phyloP scores from a whole-genome alignment of 1,140 invertebrate species.

The Wasmannia auropunctata region DNA sequence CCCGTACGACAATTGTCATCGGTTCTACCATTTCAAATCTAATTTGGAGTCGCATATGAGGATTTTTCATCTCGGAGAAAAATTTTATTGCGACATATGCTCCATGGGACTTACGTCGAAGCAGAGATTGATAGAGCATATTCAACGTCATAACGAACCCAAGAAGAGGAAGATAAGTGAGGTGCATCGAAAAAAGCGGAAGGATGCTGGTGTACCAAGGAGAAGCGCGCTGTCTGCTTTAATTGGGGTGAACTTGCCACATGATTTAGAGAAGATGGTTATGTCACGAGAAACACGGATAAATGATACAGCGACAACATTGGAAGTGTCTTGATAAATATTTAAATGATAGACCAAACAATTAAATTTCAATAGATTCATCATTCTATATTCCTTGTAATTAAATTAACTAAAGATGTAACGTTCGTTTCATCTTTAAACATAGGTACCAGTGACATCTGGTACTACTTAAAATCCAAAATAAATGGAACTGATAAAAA shows the following conservation, averaged over 20 bases:
- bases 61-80: conserved; percentile 69
- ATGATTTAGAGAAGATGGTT: conserved; percentile 46
- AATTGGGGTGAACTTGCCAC: conserved; percentile 63
- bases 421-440: background rate
- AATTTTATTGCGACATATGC: conserved; percentile 74
- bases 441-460: too few relatives aligned
- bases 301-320: background rate
- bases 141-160: conserved; percentile 44
- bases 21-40: conserved; percentile 67
- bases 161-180: conserved; percentile 4
- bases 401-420: background rate
- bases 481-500: too few relatives aligned
- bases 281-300: conserved; percentile 45
- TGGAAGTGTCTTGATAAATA: background rate
- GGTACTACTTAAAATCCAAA: too few relatives aligned
- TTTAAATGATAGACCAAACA: background rate
- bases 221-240: conserved; percentile 64
- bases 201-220: conserved; percentile 64
- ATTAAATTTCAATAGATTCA: background rate
- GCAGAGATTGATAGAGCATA: conserved; percentile 65
- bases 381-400: background rate
- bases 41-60: conserved; percentile 72
- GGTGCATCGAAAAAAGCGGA: conserved; percentile 52
- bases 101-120: conserved; percentile 63
- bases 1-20: conserved; percentile 71